Percentiles rank a stretch among this genome's conserved stretches.
Conservation (phyloP, 2,113 vertebrate genomes). For the Cynoglossus semilaevis region DNA sequence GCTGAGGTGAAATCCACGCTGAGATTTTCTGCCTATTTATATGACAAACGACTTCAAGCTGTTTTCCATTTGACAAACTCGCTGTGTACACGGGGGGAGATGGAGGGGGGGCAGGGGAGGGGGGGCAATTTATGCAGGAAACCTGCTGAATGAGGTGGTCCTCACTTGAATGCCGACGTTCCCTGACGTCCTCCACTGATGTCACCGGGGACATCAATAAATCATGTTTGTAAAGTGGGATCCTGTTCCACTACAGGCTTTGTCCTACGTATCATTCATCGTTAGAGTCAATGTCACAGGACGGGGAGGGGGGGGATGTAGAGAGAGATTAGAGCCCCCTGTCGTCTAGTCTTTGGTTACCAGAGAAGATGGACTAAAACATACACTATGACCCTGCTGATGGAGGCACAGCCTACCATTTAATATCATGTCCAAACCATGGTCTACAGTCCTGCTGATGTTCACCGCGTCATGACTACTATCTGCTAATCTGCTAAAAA, state of each 20-base stretch:
- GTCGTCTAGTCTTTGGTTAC: slow-evolving; percentile 34
- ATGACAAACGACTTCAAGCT: slow-evolving; percentile 45
- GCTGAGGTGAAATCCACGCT: slow-evolving; percentile 11
- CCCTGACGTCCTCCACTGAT: slow-evolving; percentile 54
- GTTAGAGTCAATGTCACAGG: slow-evolving; percentile 53
- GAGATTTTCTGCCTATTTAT: slow-evolving; percentile 51
- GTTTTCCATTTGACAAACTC: slow-evolving; percentile 16
- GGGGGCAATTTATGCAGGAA: slow-evolving; percentile 60
- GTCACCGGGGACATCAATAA: slow-evolving; percentile 66
- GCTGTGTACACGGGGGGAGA: too few relatives aligned
- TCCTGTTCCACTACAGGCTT: slow-evolving; percentile 60
- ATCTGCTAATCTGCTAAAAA: slow-evolving; percentile 49
- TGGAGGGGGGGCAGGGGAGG: too few relatives aligned
- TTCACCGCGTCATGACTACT: slow-evolving; percentile 24
- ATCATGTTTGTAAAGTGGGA: slow-evolving; percentile 61
- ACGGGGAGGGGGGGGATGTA: slow-evolving; percentile 12
- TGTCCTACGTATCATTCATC: slow-evolving; percentile 57
- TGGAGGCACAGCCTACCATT: slow-evolving; percentile 13
- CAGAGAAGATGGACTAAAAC: slow-evolving; percentile 17
- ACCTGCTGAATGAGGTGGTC: slow-evolving; percentile 55
- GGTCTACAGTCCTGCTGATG: slow-evolving; percentile 20
- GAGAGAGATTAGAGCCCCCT: slow-evolving; percentile 10
- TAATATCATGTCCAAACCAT: neutral
- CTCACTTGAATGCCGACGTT: slow-evolving; percentile 64
- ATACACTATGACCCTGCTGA: slow-evolving; percentile 27